These are phyloP conservation scores for Pelvicachromis taeniatus DNA, from an alignment of 2,113 vertebrate species.

Conservation along the genomic window DNA sequence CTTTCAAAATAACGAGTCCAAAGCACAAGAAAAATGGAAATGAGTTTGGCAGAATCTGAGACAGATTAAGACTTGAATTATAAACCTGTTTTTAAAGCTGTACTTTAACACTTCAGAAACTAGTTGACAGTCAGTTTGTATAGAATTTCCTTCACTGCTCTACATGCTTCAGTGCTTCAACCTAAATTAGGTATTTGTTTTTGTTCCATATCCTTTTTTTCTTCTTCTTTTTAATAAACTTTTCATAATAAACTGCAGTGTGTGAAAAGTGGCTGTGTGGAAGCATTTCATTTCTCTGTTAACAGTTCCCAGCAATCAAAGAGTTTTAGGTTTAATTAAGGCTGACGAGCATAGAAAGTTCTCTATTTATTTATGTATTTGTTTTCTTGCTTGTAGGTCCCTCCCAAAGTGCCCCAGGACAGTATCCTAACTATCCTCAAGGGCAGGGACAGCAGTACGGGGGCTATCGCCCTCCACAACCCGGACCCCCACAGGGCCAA, in stretches of 20 bases:
- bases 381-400: slow-evolving; percentile 72
- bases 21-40: slow-evolving; percentile 4
- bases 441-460: slow-evolving; percentile 97
- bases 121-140: background rate
- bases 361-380: background rate
- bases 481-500: slow-evolving; percentile 90
- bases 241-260: background rate
- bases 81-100: background rate
- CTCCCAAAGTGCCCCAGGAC: slow-evolving; percentile 86
- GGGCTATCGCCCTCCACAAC: slow-evolving; percentile 89
- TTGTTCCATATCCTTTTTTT: too few relatives aligned
- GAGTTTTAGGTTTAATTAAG: background rate
- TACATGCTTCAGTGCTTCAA: background rate
- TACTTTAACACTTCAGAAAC: background rate
- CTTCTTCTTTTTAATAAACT: background rate
- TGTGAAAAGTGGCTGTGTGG: background rate
- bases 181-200: background rate
- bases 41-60: background rate
- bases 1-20: slow-evolving; percentile 8
- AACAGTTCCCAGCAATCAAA: background rate
- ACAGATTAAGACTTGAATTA: background rate
- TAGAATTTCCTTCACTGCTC: background rate
- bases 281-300: background rate
- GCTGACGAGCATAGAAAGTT: background rate
- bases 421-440: slow-evolving; percentile 96